Conservation (phyloP, 2,888 invertebrate species). For the Holacanthella duospinosa region DNA sequence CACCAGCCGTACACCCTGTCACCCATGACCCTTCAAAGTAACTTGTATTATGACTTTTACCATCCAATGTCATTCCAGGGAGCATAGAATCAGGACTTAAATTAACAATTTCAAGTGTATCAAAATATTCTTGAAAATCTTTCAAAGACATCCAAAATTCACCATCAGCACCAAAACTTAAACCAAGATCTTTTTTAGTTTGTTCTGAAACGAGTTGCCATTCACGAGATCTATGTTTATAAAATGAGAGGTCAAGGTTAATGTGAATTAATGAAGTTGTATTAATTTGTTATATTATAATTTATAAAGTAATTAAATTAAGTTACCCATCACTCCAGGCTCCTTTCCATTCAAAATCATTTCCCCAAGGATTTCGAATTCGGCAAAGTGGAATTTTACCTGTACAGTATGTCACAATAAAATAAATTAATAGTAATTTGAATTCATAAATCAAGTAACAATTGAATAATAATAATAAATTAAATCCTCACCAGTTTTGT, state of each 20-base stretch:
- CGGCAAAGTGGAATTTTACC: conserved; percentile 50
- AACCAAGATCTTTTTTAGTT: conserved; percentile 44
- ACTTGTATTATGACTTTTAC: conserved; percentile 69
- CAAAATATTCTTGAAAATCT: conserved; percentile 47
- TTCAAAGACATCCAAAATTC: conserved; percentile 52
- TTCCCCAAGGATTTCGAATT: conserved; percentile 62
- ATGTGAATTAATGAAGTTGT: background rate
- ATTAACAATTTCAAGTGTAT: conserved; percentile 49
- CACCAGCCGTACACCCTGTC: conserved; percentile 82
- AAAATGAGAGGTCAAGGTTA: no score
- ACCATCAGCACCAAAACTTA: conserved; percentile 48
- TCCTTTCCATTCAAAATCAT: conserved; percentile 59
- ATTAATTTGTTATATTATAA: background rate
- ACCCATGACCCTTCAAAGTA: conserved; percentile 91
- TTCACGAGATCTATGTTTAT: conserved; percentile 42
- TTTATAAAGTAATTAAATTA: background rate
- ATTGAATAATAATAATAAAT: background rate
- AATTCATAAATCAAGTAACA: background rate
- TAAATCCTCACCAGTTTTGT: conserved; percentile 33
- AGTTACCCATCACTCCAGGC: conserved; percentile 61
- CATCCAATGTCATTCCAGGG: conserved; percentile 55
- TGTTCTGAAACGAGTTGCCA: conserved; percentile 45
- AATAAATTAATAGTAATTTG: background rate
- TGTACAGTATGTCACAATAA: no score
- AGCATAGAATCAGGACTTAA: conserved; percentile 45